Base-by-base conservation (phyloP, 2,888 invertebrate species). In the Sabellastarte sp. region DNA sequence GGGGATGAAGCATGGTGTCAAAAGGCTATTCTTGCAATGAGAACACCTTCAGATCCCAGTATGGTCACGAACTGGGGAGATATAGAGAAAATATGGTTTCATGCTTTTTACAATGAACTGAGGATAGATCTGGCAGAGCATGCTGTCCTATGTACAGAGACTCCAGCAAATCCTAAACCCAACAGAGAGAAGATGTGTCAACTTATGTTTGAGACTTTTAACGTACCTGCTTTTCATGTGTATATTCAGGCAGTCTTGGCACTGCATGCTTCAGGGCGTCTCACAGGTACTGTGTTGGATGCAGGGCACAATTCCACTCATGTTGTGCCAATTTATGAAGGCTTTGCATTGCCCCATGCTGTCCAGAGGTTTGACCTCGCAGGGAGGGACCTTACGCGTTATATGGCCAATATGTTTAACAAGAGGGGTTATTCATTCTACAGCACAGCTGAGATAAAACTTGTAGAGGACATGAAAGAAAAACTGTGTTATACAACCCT, bases 361-460 rank as follows among this genome's bases (percentile, higher is more conserved):
- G 20, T 41, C 41, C 10, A 41, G 41, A 41, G 41, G 41, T 10
- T 41, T 10, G 41, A 41, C 20, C 41, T 41, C 41, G 41, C 41
- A 5, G 10, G 41, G 41, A 41, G 41, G 20, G 41, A 41, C 41
- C 41, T 41, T 20, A 41, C 41, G 10, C 5, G 20, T 10, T 41
- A 41, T 20, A 41, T 41, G 41, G 10, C 5, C 10, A 41, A 20
- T 10, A 41, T 41, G 5, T 20, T 41, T 41, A 41, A 5, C 5
- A 20, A 41, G 41, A 41, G 41, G 20, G 41, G 41, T 20, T 41
- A 41, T 20, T 5, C 41, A 20, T 41, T 41, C 41, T n/a, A n/a
- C n/a, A n/a, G n/a, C n/a, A n/a, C n/a, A n/a, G n/a, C n/a, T n/a
- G 95, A 95, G 88, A 88, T 93, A 85, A 93, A 93, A 90, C 93